Percentiles rank a stretch among this genome's conserved stretches.
Evolutionary conservation across 1,140 invertebrate species (phyloP).

Genomic region (Zaprionus capensis): DNA sequence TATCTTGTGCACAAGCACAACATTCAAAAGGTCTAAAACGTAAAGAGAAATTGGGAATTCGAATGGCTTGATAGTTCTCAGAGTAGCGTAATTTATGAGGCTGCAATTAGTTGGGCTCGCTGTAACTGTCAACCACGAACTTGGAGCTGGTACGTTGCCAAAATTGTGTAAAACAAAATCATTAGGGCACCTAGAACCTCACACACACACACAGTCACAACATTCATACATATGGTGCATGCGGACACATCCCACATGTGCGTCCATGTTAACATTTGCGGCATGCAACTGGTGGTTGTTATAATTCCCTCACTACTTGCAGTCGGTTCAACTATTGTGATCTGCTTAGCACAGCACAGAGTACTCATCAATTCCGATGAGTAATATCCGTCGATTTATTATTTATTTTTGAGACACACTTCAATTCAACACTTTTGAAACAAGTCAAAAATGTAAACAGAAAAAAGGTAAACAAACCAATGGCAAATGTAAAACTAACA

Average conservation of each 20-base stretch:
- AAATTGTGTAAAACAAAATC: conserved; percentile 27
- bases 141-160: conserved; percentile 42
- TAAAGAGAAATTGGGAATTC: not conserved
- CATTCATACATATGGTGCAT: not conserved
- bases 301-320: not conserved
- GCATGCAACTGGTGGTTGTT: conserved; percentile 43
- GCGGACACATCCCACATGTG: not conserved
- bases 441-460: conserved; percentile 42
- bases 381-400: not conserved
- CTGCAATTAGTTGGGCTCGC: conserved; percentile 61
- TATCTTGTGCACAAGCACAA: conserved; percentile 52
- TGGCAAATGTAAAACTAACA: conserved; percentile 6
- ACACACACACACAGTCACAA: not conserved
- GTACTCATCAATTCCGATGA: not conserved
- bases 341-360: too few relatives aligned
- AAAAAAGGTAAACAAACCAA: conserved; percentile 50
- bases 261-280: not conserved
- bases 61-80: conserved; percentile 19
- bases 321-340: not conserved
- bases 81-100: conserved; percentile 56
- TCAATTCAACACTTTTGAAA: not conserved
- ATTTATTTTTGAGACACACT: not conserved
- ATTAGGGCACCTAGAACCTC: not conserved
- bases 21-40: conserved; percentile 10
- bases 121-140: conserved; percentile 56